These are phyloP conservation scores for Ephestia elutella DNA, from an alignment of 1,140 invertebrate species.

Conservation along the genomic window DNA sequence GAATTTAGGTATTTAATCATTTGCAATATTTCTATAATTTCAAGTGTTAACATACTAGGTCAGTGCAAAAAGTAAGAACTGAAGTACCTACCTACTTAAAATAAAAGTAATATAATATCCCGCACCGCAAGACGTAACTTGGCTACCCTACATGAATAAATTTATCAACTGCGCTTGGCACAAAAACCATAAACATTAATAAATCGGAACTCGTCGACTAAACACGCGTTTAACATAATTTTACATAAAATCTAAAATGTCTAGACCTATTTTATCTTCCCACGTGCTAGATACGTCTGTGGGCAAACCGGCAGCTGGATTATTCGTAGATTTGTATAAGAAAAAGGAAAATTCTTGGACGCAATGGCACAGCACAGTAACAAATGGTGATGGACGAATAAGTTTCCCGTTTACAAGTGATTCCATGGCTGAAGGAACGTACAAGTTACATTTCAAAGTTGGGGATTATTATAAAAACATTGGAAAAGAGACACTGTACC, in stretches of 20 bases:
- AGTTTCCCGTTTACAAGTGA: slow-evolving; percentile 77
- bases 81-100: too few relatives aligned
- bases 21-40: too few relatives aligned
- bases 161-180: background rate
- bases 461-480: slow-evolving; percentile 80
- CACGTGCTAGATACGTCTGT: slow-evolving; percentile 81
- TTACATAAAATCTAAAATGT: slow-evolving; percentile 29
- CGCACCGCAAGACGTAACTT: too few relatives aligned
- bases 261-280: slow-evolving; percentile 74
- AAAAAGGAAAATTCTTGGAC: slow-evolving; percentile 78
- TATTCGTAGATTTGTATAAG: slow-evolving; percentile 80
- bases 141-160: background rate
- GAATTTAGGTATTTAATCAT: too few relatives aligned
- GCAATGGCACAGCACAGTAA: slow-evolving; percentile 78
- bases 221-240: background rate
- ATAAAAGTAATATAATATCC: too few relatives aligned
- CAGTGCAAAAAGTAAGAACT: too few relatives aligned
- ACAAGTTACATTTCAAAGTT: slow-evolving; percentile 85
- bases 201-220: background rate
- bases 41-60: too few relatives aligned
- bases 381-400: slow-evolving; percentile 80
- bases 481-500: slow-evolving; percentile 80
- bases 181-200: background rate
- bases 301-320: slow-evolving; percentile 76
- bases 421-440: slow-evolving; percentile 78